Evolutionary conservation across 1,140 invertebrate genomes (phyloP).

Genomic region (Chlorops oryzae): DNA sequence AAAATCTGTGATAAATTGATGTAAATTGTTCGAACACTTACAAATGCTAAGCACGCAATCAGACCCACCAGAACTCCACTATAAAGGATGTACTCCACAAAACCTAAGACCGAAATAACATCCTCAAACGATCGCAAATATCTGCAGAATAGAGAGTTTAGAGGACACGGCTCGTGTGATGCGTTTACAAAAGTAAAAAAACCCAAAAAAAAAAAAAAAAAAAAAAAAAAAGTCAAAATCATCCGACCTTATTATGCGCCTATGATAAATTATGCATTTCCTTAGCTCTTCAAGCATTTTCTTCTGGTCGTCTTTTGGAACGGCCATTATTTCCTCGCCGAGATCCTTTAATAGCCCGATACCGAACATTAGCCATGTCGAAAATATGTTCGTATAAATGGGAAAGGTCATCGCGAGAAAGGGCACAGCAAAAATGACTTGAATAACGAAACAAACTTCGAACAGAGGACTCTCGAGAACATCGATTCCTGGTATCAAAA

Average conservation of each 20-base stretch:
- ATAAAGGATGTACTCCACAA: no score
- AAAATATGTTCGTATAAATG: conserved; percentile 10
- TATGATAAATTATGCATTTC: conserved; percentile 7
- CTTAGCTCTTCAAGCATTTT: background rate
- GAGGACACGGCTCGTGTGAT: no score
- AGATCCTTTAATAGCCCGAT: conserved; percentile 2
- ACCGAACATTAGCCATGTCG: conserved; percentile 10
- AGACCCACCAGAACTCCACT: no score
- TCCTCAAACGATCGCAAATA: no score
- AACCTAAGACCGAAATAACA: no score
- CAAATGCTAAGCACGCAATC: no score
- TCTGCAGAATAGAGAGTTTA: no score
- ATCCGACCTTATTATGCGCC: conserved; percentile 8
- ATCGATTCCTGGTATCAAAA: background rate
- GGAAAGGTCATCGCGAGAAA: conserved; percentile 3
- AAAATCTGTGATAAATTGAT: no score
- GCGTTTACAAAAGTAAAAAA: no score
- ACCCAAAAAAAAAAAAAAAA: background rate
- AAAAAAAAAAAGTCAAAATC: conserved; percentile 1
- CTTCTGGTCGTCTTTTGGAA: background rate
- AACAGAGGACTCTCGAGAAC: background rate
- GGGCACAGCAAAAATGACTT: conserved; percentile 3
- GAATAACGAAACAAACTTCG: conserved; percentile 6
- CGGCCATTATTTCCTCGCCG: background rate
- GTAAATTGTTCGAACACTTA: no score